phyloP scores from a whole-genome alignment of 2,888 invertebrate genomes.

The Agonum fuliginosum region DNA sequence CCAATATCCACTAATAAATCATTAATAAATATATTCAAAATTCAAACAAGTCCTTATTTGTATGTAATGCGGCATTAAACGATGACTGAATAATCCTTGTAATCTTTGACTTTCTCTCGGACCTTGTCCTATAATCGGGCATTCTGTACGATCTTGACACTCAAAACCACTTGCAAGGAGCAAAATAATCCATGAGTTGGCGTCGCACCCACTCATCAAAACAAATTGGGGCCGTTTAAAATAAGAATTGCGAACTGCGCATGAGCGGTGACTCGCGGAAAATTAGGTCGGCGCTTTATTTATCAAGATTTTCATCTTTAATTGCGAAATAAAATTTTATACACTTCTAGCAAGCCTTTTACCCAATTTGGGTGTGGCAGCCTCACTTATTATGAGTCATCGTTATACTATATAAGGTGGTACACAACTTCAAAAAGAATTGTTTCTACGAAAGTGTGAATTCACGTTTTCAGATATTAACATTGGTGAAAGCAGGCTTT shows the following conservation, averaged over 20 bases:
- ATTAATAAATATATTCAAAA: background rate
- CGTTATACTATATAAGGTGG: too few relatives aligned
- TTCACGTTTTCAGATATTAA: too few relatives aligned
- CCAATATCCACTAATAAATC: background rate
- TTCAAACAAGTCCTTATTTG: constrained; percentile 51
- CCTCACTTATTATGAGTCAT: too few relatives aligned
- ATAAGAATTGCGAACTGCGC: constrained; percentile 8
- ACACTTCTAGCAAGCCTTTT: too few relatives aligned
- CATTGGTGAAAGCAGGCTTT: too few relatives aligned
- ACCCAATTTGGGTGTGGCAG: too few relatives aligned
- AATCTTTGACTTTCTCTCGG: constrained; percentile 46
- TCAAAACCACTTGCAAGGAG: background rate
- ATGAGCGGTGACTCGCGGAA: constrained; percentile 22
- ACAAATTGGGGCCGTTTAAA: constrained; percentile 30
- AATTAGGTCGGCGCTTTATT: constrained; percentile 35
- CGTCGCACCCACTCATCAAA: constrained; percentile 3
- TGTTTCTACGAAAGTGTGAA: too few relatives aligned
- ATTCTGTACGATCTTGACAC: constrained; percentile 49
- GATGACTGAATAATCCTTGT: constrained; percentile 40
- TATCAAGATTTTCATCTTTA: background rate
- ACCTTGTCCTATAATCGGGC: constrained; percentile 49
- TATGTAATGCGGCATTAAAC: constrained; percentile 11
- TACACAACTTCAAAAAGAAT: too few relatives aligned
- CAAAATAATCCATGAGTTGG: background rate
- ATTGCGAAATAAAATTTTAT: background rate